Evolutionary conservation across 2,113 vertebrate species (phyloP).

Genomic region (Nipponia nippon): DNA sequence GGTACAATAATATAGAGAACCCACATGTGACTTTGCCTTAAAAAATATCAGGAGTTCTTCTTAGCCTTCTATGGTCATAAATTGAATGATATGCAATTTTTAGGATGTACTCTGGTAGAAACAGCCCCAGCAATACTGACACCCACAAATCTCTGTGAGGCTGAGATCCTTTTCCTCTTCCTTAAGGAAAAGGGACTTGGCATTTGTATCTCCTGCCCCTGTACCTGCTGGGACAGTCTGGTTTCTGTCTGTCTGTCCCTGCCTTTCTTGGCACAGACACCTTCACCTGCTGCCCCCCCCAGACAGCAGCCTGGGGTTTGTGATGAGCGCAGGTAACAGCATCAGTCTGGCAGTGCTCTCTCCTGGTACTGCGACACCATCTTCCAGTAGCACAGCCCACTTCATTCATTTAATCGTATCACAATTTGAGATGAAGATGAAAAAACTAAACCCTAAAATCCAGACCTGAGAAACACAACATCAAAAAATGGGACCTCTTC

Average conservation of each 20-base stretch:
- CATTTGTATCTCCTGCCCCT: background rate
- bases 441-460: background rate
- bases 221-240: background rate
- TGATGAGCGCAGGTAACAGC: background rate
- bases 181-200: background rate
- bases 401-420: background rate
- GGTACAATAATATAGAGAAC: background rate
- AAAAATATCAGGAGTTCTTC: background rate
- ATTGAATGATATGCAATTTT: fast-evolving
- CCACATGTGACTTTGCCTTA: background rate
- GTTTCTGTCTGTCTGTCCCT: background rate
- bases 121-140: background rate
- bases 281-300: background rate
- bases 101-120: background rate
- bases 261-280: background rate
- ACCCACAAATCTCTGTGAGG: background rate
- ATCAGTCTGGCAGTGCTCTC: fast-evolving
- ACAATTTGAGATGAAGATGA: background rate
- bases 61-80: background rate
- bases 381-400: background rate
- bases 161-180: background rate
- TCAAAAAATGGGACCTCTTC: background rate
- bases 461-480: background rate
- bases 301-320: background rate
- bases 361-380: background rate